phyloP scores from a whole-genome alignment of 2,797 vertebrate species.

The Dromococcyx pavoninus region DNA sequence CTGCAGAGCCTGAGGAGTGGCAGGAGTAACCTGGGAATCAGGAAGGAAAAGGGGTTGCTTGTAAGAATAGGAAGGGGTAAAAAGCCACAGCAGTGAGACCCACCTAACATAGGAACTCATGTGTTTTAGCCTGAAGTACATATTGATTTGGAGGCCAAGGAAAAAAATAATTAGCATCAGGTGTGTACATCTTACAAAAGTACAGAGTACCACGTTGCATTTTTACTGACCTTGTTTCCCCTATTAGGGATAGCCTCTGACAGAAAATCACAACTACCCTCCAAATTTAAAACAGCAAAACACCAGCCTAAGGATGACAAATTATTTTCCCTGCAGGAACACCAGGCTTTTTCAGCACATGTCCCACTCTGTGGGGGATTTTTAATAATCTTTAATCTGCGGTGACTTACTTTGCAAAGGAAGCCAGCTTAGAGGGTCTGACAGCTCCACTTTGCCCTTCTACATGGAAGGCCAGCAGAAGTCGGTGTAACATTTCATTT shows the following conservation, averaged over 20 bases:
- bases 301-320: background rate
- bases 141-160: background rate
- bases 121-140: background rate
- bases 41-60: background rate
- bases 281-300: background rate
- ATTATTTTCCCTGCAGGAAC: background rate
- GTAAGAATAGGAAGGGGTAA: accelerated
- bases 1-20: background rate
- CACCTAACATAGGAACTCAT: background rate
- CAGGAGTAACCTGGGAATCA: background rate
- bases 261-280: background rate
- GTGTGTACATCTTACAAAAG: background rate
- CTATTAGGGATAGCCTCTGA: background rate
- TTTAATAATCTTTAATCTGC: background rate
- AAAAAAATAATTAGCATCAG: background rate
- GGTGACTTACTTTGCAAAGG: background rate
- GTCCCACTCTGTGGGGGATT: background rate
- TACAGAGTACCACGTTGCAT: background rate
- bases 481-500: background rate
- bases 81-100: background rate
- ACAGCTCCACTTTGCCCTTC: background rate
- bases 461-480: background rate
- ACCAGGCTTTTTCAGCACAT: background rate
- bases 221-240: background rate
- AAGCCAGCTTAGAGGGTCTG: background rate